Percentiles rank a stretch among this genome's conserved stretches.
Conservation (phyloP, 2,797 vertebrate species). For the Onychomys torridus region DNA sequence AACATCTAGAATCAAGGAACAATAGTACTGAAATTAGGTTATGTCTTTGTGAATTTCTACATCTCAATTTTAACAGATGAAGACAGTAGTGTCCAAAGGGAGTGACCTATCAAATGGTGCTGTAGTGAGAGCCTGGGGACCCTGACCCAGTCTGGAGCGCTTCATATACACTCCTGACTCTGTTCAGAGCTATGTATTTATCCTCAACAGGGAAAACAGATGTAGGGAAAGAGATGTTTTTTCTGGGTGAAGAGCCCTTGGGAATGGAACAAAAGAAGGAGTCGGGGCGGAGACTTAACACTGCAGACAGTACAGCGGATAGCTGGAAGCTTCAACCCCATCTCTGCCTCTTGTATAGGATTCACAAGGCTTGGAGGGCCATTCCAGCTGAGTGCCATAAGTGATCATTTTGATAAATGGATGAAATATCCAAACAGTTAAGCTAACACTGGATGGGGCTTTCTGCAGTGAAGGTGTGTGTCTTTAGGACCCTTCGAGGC, state of each 20-base stretch:
- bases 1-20: constrained; percentile 39
- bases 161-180: constrained; percentile 32
- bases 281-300: neutral
- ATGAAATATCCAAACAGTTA: constrained; percentile 36
- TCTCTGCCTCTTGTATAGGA: neutral
- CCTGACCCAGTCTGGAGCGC: neutral
- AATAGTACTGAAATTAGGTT: neutral
- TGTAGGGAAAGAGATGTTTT: constrained; percentile 18
- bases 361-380: constrained; percentile 32
- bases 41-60: constrained; percentile 1
- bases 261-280: constrained; percentile 36
- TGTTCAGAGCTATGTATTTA: constrained; percentile 35
- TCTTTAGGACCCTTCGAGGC: constrained; percentile 8
- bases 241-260: constrained; percentile 40
- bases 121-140: neutral
- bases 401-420: constrained; percentile 52
- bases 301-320: neutral
- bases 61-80: neutral
- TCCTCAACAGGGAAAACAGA: constrained; percentile 71
- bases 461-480: neutral
- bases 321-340: neutral
- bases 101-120: neutral
- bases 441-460: constrained; percentile 4
- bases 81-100: neutral
- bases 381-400: neutral